Conservation (phyloP, 2,113 vertebrate genomes). For the Emydura subglobosa region DNA sequence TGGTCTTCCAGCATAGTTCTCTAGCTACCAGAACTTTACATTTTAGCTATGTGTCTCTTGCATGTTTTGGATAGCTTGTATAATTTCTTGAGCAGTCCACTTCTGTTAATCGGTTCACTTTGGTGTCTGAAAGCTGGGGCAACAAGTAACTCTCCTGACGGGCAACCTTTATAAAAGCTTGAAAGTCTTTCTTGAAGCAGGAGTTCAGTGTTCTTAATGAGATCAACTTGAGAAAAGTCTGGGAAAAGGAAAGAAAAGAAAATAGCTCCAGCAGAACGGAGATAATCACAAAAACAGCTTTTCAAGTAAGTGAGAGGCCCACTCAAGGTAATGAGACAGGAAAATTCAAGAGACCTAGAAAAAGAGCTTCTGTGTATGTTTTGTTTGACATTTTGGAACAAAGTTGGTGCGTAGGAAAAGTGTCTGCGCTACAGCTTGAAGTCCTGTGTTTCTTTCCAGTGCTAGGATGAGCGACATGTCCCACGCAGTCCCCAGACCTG, state of each 20-base stretch:
- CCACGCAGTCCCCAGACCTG: background rate
- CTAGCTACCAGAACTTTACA: background rate
- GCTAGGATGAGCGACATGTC: background rate
- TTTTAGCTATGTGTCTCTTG: background rate
- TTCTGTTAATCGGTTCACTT: constrained; percentile 42
- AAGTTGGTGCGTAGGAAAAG: background rate
- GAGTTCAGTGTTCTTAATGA: constrained; percentile 51
- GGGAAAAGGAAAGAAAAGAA: background rate
- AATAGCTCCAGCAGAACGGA: constrained; percentile 42
- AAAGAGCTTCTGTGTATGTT: background rate
- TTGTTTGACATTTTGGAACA: constrained; percentile 11
- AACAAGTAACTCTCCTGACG: constrained; percentile 35
- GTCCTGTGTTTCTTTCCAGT: background rate
- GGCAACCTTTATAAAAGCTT: constrained; percentile 55
- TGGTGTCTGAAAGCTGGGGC: background rate
- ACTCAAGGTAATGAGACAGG: constrained; percentile 49
- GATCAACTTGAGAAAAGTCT: constrained; percentile 51
- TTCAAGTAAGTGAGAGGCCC: constrained; percentile 32
- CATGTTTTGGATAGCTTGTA: background rate
- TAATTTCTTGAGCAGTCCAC: background rate
- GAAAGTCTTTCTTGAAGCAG: constrained; percentile 8
- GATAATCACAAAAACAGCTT: constrained; percentile 47
- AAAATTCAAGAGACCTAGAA: constrained; percentile 5
- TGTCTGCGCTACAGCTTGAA: background rate
- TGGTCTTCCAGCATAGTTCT: constrained; percentile 47